A percentile compares a stretch with the other conserved stretches of the same genome.
Evolutionary conservation across 2,113 vertebrate species (phyloP).

Genomic region (Bucco capensis): DNA sequence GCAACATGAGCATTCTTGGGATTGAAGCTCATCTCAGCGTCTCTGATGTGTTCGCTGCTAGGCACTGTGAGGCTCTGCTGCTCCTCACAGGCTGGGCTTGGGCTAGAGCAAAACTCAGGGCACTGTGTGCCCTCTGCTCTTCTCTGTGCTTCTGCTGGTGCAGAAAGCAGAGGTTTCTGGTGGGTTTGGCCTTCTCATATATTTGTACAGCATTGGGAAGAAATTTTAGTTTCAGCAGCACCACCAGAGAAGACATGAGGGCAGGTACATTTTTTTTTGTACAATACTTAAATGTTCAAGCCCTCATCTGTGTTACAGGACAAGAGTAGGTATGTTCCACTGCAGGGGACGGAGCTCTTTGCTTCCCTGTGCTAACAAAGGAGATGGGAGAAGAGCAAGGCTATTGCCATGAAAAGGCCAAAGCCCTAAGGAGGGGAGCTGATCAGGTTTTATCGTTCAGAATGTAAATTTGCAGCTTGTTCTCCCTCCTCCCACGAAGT

Average conservation of each 20-base stretch:
- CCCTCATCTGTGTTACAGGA: background rate
- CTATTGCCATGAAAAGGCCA: background rate
- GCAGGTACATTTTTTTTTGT: fast-evolving
- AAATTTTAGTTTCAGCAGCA: background rate
- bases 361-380: background rate
- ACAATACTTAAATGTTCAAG: fast-evolving
- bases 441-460: background rate
- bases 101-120: background rate
- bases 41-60: background rate
- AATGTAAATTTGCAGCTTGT: background rate
- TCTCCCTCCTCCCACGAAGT: background rate
- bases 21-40: background rate
- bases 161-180: background rate
- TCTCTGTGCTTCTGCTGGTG: background rate
- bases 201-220: background rate
- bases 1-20: background rate
- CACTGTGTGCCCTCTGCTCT: background rate
- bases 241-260: background rate
- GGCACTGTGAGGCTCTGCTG: background rate
- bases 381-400: background rate
- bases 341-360: background rate
- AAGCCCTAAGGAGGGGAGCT: fast-evolving
- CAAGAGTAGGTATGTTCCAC: background rate
- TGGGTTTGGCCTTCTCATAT: background rate
- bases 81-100: background rate